Evolutionary conservation across 2,113 vertebrate genomes (phyloP).

Genomic region (Aldabrachelys gigantea): DNA sequence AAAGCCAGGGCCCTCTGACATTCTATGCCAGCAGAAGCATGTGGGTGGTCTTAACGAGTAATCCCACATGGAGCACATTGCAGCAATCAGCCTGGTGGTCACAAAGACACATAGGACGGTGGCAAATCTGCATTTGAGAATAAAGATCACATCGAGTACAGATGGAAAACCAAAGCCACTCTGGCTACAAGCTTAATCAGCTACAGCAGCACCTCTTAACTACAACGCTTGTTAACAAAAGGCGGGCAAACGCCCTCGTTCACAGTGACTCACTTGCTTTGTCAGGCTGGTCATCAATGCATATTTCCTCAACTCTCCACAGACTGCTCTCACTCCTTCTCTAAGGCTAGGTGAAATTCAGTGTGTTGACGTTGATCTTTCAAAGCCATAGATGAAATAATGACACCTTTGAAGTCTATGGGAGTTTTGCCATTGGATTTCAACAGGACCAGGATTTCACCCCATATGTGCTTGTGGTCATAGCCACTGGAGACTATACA

Average conservation of each 20-base stretch:
- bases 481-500: not conserved
- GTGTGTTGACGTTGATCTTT: constrained; percentile 6
- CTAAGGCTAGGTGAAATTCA: not conserved
- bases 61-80: not conserved
- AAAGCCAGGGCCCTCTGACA: not conserved
- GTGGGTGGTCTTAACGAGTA: not conserved
- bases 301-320: not conserved
- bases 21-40: not conserved
- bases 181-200: not conserved
- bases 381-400: not conserved
- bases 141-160: not conserved
- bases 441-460: not conserved
- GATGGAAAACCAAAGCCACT: not conserved
- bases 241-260: not conserved
- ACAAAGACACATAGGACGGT: not conserved
- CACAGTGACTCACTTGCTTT: not conserved
- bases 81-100: not conserved
- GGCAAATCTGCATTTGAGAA: not conserved
- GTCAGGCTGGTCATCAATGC: not conserved
- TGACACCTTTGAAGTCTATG: not conserved
- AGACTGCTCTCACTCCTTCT: constrained; percentile 4
- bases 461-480: not conserved
- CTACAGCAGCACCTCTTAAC: not conserved
- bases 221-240: not conserved
- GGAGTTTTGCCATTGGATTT: not conserved